Evolutionary conservation across 2,888 invertebrate species (phyloP).

Genomic region (Reticulitermes lucifugus): DNA sequence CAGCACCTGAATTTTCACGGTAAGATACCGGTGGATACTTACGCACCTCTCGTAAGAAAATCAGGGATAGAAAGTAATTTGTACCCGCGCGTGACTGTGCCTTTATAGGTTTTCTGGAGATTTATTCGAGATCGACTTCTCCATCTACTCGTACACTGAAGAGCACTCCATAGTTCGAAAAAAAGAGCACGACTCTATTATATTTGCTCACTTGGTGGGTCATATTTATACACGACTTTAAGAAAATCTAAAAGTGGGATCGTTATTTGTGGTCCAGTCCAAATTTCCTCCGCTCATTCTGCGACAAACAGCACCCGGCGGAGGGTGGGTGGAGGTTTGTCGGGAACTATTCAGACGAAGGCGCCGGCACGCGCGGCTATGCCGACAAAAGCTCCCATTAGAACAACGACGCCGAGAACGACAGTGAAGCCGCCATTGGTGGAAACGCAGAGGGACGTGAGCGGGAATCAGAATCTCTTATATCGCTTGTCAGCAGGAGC

Average conservation of each 20-base stretch:
- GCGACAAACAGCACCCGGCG: background rate
- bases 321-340: background rate
- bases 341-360: background rate
- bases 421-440: background rate
- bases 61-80: no score
- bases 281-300: background rate
- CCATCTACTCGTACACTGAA: no score
- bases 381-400: constrained; percentile 14
- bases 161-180: no score
- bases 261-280: background rate
- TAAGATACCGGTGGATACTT: no score
- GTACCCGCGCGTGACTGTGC: no score
- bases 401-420: background rate
- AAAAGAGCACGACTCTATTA: no score
- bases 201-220: no score
- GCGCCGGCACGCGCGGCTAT: constrained; percentile 7
- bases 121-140: no score
- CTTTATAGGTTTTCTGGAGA: no score
- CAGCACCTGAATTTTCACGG: no score
- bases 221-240: no score
- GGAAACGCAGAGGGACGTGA: constrained; percentile 6
- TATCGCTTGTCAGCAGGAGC: constrained; percentile 2
- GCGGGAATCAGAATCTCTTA: constrained; percentile 1
- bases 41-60: no score
- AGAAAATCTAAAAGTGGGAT: background rate